These are phyloP conservation scores for Drosophila pseudoananassae DNA, from an alignment of 1,140 invertebrate species.

Conservation along the genomic window DNA sequence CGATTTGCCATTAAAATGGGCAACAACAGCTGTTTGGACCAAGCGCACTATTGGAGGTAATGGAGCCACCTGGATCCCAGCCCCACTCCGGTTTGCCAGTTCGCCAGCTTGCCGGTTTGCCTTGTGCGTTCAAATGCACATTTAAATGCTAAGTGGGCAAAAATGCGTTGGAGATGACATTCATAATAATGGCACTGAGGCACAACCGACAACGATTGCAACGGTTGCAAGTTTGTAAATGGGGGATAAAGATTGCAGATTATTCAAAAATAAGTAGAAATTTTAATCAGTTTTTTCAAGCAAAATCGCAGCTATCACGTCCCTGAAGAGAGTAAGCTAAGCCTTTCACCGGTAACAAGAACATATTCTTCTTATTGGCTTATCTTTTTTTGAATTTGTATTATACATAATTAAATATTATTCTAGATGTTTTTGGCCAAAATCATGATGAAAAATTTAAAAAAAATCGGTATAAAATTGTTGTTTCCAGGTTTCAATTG, in stretches of 20 bases:
- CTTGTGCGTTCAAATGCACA: conserved; percentile 42
- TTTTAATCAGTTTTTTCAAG: background rate
- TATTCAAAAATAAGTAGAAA: background rate
- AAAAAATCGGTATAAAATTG: no score
- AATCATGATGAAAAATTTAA: no score
- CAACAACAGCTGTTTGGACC: conserved; percentile 57
- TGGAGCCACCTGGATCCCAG: conserved; percentile 33
- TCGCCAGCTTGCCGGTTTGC: conserved; percentile 27
- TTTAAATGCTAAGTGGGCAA: conserved; percentile 32
- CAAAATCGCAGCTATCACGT: background rate
- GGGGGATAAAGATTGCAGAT: background rate
- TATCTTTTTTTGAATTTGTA: no score
- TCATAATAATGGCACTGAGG: conserved; percentile 25
- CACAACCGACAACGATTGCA: background rate
- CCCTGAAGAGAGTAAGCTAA: background rate
- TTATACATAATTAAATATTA: no score
- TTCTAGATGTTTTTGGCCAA: no score
- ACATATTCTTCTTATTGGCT: no score
- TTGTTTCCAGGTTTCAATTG: no score
- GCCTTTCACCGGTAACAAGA: background rate
- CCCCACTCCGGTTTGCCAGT: conserved; percentile 32
- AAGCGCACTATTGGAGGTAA: conserved; percentile 9
- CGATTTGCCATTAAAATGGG: conserved; percentile 59
- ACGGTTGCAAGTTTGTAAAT: background rate
- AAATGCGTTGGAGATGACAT: conserved; percentile 43